phyloP scores from a whole-genome alignment of 2,113 vertebrate species.

The Alligator sinensis region DNA sequence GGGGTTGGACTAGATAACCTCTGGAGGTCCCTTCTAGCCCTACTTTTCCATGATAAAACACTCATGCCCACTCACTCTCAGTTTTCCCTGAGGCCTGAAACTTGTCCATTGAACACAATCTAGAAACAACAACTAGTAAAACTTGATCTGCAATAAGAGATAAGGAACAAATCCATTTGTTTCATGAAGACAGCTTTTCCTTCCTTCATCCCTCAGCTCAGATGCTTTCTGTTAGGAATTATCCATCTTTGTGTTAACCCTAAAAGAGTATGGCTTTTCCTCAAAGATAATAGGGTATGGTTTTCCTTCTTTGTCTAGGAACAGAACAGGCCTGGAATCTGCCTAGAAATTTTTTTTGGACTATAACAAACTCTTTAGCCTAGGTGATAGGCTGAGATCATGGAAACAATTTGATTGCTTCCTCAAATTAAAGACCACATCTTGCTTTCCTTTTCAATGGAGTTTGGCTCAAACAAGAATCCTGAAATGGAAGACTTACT shows the following conservation, averaged over 20 bases:
- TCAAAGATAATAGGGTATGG: neutral
- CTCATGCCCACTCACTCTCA: neutral
- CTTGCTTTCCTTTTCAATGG: neutral
- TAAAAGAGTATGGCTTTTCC: neutral
- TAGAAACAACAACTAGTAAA: neutral
- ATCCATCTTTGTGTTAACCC: neutral
- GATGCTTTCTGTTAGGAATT: neutral
- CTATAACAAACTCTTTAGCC: neutral
- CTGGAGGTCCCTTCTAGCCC: no score
- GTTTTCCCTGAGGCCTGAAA: neutral
- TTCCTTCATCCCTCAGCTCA: neutral
- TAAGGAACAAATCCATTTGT: neutral
- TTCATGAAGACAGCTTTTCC: neutral
- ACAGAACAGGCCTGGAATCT: neutral
- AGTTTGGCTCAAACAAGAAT: neutral
- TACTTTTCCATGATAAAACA: neutral
- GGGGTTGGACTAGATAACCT: no score
- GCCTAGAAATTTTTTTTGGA: neutral
- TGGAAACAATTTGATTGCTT: neutral
- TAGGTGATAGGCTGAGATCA: neutral
- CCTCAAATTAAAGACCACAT: neutral
- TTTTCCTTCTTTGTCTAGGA: neutral
- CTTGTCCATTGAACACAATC: neutral
- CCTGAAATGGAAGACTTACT: neutral
- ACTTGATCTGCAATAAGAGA: constrained; percentile 20